Percentiles rank a stretch among this genome's conserved stretches.
These are phyloP conservation scores for Hemicentrotus pulcherrimus DNA, from an alignment of 35 echinoderm and acorn worm species.

Conservation along the genomic window DNA sequence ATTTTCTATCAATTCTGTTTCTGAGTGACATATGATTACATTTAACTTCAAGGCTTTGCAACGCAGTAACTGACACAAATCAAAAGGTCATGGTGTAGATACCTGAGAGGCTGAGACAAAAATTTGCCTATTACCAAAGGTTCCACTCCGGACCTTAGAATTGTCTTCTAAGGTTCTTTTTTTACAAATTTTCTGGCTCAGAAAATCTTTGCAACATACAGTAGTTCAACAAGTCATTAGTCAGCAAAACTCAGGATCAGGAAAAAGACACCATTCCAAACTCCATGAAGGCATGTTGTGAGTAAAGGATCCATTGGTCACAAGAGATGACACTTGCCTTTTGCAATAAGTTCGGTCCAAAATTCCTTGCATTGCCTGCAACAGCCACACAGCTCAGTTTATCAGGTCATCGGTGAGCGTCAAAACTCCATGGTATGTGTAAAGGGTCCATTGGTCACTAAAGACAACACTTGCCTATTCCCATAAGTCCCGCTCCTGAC, in stretches of 20 bases:
- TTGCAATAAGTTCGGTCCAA: conserved; percentile 75
- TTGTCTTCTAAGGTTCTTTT: no score
- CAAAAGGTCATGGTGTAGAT: no score
- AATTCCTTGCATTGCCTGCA: not conserved
- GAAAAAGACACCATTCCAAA: not conserved
- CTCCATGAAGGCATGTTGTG: not conserved
- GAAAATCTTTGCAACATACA: conserved; percentile 48
- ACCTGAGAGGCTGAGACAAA: no score
- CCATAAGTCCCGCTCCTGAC: conserved; percentile 81
- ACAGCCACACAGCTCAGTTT: no score
- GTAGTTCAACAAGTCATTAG: conserved; percentile 30
- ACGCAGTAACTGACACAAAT: no score
- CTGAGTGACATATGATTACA: no score
- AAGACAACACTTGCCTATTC: conserved; percentile 72
- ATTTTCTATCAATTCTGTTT: no score
- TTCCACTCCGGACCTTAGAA: conserved; percentile 64
- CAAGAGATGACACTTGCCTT: conserved; percentile 63
- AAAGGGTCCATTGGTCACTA: conserved; percentile 82
- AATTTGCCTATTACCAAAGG: conserved; percentile 80
- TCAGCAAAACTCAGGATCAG: no score
- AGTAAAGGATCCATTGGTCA: conserved; percentile 79
- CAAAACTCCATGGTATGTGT: conserved; percentile 86
- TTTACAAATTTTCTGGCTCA: no score
- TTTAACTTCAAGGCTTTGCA: no score
- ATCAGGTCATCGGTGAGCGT: not conserved